These are phyloP conservation scores for Rhineura floridana DNA, from an alignment of 2,113 vertebrate genomes.

Conservation along the genomic window DNA sequence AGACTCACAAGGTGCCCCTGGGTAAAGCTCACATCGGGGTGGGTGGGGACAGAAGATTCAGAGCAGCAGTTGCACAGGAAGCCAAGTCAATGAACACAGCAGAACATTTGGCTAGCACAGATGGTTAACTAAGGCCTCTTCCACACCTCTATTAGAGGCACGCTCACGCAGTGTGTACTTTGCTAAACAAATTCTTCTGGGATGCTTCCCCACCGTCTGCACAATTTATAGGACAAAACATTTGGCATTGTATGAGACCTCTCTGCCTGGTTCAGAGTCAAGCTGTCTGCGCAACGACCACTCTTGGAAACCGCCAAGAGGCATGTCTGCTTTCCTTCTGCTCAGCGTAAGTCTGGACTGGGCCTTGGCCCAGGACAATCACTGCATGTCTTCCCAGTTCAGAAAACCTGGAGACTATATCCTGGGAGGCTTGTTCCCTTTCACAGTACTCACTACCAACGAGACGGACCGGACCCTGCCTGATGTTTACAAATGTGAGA, in stretches of 20 bases:
- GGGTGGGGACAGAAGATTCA: too few species aligned
- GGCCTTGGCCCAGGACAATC: slow-evolving; percentile 51
- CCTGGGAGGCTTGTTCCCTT: slow-evolving; percentile 87
- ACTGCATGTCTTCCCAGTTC: slow-evolving; percentile 75
- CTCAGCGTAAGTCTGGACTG: not conserved
- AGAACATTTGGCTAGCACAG: slow-evolving; percentile 6
- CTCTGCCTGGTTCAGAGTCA: rapidly evolving
- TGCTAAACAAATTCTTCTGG: slow-evolving; percentile 67
- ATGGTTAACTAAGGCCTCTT: not conserved
- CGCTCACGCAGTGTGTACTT: not conserved
- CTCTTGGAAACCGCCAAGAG: rapidly evolving
- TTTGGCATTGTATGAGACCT: rapidly evolving
- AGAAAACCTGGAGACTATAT: slow-evolving; percentile 79
- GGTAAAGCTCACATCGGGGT: too few species aligned
- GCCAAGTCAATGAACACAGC: rapidly evolving
- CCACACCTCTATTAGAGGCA: rapidly evolving
- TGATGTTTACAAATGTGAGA: slow-evolving; percentile 70
- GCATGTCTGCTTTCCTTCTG: not conserved
- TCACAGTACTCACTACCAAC: slow-evolving; percentile 68
- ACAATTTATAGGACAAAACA: not conserved
- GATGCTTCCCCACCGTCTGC: not conserved
- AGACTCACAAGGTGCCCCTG: too few species aligned
- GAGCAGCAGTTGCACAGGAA: not conserved
- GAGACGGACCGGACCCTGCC: slow-evolving; percentile 62
- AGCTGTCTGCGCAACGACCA: too few species aligned